Base-by-base conservation (phyloP, 23 tunicate genomes). In the Ciona savignyi region DNA sequence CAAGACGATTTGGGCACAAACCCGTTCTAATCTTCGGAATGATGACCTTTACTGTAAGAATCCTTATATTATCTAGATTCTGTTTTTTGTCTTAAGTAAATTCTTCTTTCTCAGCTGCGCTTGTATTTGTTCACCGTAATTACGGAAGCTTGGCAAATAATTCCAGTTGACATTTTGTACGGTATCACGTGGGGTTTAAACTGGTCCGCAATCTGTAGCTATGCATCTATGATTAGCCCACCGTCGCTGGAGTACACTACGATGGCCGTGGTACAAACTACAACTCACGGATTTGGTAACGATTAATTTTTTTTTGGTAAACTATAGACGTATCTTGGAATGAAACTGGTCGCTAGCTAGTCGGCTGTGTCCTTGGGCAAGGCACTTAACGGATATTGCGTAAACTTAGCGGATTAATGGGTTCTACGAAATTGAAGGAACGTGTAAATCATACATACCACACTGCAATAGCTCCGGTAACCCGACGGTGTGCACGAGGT, bases 91-190 rank as follows among this genome's bases (percentile, higher is more conserved):
- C n/a, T n/a, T n/a, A n/a, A n/a, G n/a, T n/a, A n/a, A 30, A 26
- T 70, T 25, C 62, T 9, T 11, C 25, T 70, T 30, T 70, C 23
- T 35, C 29, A 72, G 76, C 26, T 72, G 4, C 32, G 76, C 4
- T 72, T 72, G n/a, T 72, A 35, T 34, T 22, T 72, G 25, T 72
- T 24, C 25, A 34, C 76, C 27, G 26, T 72, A 9, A 35, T 72
- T 26, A 72, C 76, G 15, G 76, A 35, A 24, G 63, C 76, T 15
- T 72, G 76, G 76, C 29, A 24, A 34, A 42, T 72, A 19, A 72
- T 72, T 9, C 76, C 68, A 3, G 31, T 72, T 6, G 76, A 72
- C 64, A 4, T 72, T 68, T 72, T 72, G 4, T 15, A 34, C 4
- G 64, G 30, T 4, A 72, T 72, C 25, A 35, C 76, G 4, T 72